Evolutionary conservation across 2,888 invertebrate genomes (phyloP).

Genomic region (Drosophila tripunctata): DNA sequence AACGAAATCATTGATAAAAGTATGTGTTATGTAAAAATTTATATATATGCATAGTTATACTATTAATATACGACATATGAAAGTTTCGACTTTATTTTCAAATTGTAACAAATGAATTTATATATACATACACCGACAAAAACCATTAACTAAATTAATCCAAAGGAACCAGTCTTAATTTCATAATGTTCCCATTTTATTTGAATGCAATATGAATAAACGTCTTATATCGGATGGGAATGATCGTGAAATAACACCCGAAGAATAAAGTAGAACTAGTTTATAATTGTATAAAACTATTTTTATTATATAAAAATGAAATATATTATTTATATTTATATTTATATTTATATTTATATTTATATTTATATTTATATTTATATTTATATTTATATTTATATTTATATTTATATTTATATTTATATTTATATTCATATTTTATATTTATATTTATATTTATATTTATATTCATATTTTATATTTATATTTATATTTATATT

Average conservation of each 20-base stretch:
- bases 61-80: conserved; percentile 36
- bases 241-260: not conserved
- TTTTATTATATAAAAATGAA: not conserved
- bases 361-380: not conserved
- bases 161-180: not conserved
- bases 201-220: not conserved
- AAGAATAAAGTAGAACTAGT: not conserved
- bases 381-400: no score
- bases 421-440: no score
- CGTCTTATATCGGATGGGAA: not conserved
- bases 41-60: conserved; percentile 11
- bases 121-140: conserved; percentile 26
- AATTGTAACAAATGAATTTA: conserved; percentile 53
- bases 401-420: not conserved
- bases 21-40: conserved; percentile 1
- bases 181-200: not conserved
- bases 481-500: not conserved
- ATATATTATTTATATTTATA: not conserved
- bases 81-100: conserved; percentile 47
- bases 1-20: conserved; percentile 19
- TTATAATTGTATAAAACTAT: not conserved
- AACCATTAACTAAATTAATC: conserved; percentile 5
- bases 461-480: not conserved
- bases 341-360: not conserved
- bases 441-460: not conserved